These are phyloP conservation scores for Pagrus major DNA, from an alignment of 2,113 vertebrate genomes.

Conservation along the genomic window DNA sequence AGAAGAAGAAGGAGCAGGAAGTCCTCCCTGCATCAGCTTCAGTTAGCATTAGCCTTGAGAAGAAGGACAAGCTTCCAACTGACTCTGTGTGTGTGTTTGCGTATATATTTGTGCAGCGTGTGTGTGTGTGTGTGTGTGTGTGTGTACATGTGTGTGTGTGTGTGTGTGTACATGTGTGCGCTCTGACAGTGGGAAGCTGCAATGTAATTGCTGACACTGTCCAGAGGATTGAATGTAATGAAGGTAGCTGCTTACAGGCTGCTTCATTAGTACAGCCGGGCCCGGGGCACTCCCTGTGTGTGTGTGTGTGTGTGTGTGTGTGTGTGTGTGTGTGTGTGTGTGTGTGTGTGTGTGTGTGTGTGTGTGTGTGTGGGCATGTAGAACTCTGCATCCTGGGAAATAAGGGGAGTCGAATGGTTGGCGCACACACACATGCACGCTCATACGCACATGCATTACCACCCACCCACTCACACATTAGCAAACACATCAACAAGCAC, in stretches of 20 bases:
- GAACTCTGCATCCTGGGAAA: slow-evolving; percentile 79
- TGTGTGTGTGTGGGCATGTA: slow-evolving; percentile 58
- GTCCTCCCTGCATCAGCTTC: slow-evolving; percentile 41
- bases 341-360: slow-evolving; percentile 35
- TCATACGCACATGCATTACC: slow-evolving; percentile 46
- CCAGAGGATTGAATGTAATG: slow-evolving; percentile 86
- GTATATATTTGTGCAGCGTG: neutral
- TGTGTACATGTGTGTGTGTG: slow-evolving; percentile 13
- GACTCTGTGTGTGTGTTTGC: slow-evolving; percentile 7
- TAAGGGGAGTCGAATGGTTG: slow-evolving; percentile 67
- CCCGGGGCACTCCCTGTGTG: slow-evolving; percentile 63
- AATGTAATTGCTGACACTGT: slow-evolving; percentile 82
- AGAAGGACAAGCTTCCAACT: slow-evolving; percentile 45
- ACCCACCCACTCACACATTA: slow-evolving; percentile 60
- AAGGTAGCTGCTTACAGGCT: slow-evolving; percentile 84
- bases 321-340: slow-evolving; percentile 40
- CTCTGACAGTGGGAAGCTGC: slow-evolving; percentile 72
- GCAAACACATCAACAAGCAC: slow-evolving; percentile 56
- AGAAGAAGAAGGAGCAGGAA: slow-evolving; percentile 33
- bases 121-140: slow-evolving; percentile 12
- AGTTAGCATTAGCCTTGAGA: slow-evolving; percentile 30
- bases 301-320: slow-evolving; percentile 40
- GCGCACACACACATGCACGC: slow-evolving; percentile 46
- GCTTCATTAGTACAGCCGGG: slow-evolving; percentile 81
- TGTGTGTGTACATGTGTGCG: slow-evolving; percentile 19